Evolutionary conservation across 2,888 invertebrate genomes (phyloP).

Genomic region (Lepeophtheirus nordmannii): DNA sequence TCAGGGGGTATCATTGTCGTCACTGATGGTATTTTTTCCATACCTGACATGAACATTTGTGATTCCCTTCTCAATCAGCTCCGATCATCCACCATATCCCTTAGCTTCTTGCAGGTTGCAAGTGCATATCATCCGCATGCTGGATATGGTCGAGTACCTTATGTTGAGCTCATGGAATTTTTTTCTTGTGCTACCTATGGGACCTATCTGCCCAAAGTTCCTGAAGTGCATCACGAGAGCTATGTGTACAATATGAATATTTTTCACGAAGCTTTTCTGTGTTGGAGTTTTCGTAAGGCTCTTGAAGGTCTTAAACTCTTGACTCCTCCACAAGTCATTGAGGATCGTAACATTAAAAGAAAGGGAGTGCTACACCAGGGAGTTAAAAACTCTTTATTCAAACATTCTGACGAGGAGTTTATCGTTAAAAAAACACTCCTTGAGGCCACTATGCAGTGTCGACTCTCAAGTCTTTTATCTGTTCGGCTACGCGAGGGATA

Average conservation of each 20-base stretch:
- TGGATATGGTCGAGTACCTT: constrained; percentile 42
- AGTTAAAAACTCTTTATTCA: neutral
- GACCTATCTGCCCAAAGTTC: constrained; percentile 45
- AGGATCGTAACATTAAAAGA: constrained; percentile 29
- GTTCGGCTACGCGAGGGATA: constrained; percentile 61
- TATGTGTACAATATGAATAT: constrained; percentile 38
- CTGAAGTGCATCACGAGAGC: constrained; percentile 29
- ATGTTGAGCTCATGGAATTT: constrained; percentile 56
- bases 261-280: constrained; percentile 46
- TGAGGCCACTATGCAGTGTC: constrained; percentile 35
- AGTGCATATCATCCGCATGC: constrained; percentile 49
- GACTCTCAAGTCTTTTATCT: constrained; percentile 48
- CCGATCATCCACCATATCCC: constrained; percentile 52
- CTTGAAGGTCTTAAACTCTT: constrained; percentile 30
- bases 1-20: constrained; percentile 51
- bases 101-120: constrained; percentile 57
- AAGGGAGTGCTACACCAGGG: constrained; percentile 32
- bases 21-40: constrained; percentile 55
- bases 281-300: constrained; percentile 44
- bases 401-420: constrained; percentile 11
- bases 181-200: constrained; percentile 59
- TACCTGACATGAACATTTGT: constrained; percentile 54
- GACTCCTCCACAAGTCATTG: neutral
- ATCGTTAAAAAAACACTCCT: constrained; percentile 31
- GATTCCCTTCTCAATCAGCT: constrained; percentile 55